Conservation (phyloP, 2,113 vertebrate species). For the Motacilla tschutschensis region DNA sequence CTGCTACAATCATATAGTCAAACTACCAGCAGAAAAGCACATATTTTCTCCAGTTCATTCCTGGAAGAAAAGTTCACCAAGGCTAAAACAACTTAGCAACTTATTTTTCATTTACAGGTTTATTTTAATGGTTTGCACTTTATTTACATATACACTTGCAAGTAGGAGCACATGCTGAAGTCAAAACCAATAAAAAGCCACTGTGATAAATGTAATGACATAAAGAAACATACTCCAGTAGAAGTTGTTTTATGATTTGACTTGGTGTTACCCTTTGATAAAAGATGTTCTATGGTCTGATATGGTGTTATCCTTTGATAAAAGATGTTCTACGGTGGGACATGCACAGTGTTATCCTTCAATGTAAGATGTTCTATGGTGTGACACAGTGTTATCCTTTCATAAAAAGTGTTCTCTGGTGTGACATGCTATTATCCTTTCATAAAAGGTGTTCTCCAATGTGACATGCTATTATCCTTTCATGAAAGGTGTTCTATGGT, state of each 20-base stretch:
- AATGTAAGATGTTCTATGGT: background rate
- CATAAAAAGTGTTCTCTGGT: background rate
- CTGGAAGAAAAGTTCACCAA: background rate
- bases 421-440: background rate
- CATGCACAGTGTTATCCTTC: background rate
- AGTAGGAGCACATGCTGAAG: background rate
- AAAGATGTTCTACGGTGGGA: background rate
- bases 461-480: background rate
- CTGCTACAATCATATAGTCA: background rate
- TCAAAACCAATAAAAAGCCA: background rate
- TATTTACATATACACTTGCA: background rate
- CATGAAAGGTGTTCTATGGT: background rate
- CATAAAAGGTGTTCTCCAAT: background rate
- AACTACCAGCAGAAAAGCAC: background rate
- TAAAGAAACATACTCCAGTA: background rate
- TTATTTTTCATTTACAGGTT: background rate
- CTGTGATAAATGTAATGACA: background rate
- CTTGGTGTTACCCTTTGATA: background rate
- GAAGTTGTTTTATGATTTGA: background rate
- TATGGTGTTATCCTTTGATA: rapidly evolving
- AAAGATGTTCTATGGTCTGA: background rate
- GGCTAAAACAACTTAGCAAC: background rate
- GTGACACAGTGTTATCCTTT: background rate
- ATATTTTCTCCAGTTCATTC: background rate
- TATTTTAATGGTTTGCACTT: background rate